Evolutionary conservation across 1,140 invertebrate genomes (phyloP), one percentile per base, ranked within the genome.

Genomic region (Brachionus calyciflorus): DNA sequence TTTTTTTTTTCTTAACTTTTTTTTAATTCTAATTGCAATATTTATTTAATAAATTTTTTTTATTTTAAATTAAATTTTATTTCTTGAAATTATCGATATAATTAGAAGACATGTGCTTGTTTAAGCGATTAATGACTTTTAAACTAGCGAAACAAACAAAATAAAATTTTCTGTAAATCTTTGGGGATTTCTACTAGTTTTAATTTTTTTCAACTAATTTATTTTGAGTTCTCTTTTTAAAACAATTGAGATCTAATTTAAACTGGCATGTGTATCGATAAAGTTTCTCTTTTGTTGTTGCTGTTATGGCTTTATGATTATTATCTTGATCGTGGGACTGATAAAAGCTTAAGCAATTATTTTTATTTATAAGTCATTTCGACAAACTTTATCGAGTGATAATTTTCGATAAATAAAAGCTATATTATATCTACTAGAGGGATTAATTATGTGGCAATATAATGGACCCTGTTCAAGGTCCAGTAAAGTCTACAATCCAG

Each of bases 181-280:
- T n/a, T n/a, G n/a, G n/a, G n/a, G n/a, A n/a, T n/a, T n/a, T n/a
- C 33, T 55, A 55, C 53, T 14, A 14, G 7, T 28, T 55, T 28
- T n/a, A 19, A 17, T 26, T 28, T 37, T 33, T 33, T n/a, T 37
- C 37, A 17, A 37, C 26, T 60, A 60, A 60, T 60, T 60, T 26
- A 33, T 60, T 60, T 60, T 37, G 55, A 60, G 37, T n/a, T n/a
- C n/a, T n/a, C n/a, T n/a, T 33, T 33, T 14, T 60, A 33, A 60
- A 33, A 37, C 33, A 37, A 37, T 37, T 5, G 33, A 37, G 33
- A 37, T 37, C 33, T 60, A 60, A 60, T 60, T 60, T 60, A 33
- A 17, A 19, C 19, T 60, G 55, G 55, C 55, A 60, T 60, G 55
- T 60, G 55, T 60, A 60, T 60, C 55, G 55, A 60, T 60, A 17